Percentiles rank a stretch among this genome's conserved stretches.
Conservation (phyloP, 2,797 vertebrate genomes). For the Dryobates pubescens region DNA sequence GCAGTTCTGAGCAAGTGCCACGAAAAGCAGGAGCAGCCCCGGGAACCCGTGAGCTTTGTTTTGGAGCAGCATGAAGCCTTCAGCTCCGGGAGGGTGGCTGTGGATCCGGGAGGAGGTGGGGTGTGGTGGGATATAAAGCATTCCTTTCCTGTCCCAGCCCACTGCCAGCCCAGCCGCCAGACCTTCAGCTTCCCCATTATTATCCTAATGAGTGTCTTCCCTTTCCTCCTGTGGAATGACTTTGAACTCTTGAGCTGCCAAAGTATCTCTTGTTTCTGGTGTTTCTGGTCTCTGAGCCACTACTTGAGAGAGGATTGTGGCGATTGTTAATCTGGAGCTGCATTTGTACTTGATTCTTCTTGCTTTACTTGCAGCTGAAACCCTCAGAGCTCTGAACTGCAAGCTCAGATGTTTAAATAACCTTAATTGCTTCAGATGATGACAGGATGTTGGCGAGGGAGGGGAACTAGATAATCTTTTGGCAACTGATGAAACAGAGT, state of each 20-base stretch:
- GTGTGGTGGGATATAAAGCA: neutral
- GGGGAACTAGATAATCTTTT: slow-evolving; percentile 15
- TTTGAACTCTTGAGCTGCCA: neutral
- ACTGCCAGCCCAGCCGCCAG: neutral
- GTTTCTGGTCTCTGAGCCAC: neutral
- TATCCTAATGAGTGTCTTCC: slow-evolving; percentile 41
- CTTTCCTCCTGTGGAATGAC: neutral
- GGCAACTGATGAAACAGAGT: slow-evolving; percentile 50
- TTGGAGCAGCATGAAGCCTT: neutral
- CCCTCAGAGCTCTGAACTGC: slow-evolving; percentile 1
- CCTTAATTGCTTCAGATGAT: slow-evolving; percentile 37
- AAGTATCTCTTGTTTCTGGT: neutral
- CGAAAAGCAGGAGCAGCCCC: neutral
- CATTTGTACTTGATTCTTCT: neutral
- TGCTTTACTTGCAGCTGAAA: neutral
- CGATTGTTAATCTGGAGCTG: neutral
- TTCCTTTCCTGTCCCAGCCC: neutral
- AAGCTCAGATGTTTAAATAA: slow-evolving; percentile 26
- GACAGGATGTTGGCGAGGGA: slow-evolving; percentile 22
- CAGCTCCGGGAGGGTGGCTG: accelerated
- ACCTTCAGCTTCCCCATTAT: neutral
- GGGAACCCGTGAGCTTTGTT: neutral
- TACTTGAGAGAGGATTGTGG: neutral
- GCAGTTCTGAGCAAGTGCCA: neutral
- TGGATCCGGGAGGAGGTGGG: neutral